These are phyloP conservation scores for Onthophagus sagittarius DNA, from an alignment of 2,888 invertebrate genomes.

Conservation along the genomic window DNA sequence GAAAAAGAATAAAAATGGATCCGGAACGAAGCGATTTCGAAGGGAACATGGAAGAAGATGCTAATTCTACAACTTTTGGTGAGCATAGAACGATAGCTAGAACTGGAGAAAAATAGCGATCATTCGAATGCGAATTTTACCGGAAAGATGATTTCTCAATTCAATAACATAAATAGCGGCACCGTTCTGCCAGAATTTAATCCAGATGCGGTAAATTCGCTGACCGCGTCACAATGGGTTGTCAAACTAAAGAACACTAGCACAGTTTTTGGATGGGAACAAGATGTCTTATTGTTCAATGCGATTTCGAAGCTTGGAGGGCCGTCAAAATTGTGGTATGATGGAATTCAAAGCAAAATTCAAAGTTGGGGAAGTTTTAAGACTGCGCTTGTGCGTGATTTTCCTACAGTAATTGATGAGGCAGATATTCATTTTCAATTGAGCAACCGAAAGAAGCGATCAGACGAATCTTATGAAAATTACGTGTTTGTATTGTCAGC, in stretches of 20 bases:
- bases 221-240: slow-evolving; percentile 29
- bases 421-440: slow-evolving; percentile 7
- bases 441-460: not conserved
- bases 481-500: not conserved
- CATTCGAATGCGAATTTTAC: no score
- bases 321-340: slow-evolving; percentile 29
- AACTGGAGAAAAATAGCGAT: no score
- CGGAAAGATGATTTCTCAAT: no score
- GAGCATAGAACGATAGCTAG: no score
- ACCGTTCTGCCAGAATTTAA: slow-evolving; percentile 15
- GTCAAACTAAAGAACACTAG: slow-evolving; percentile 26
- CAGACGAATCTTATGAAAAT: slow-evolving; percentile 4
- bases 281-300: slow-evolving; percentile 27
- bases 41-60: no score
- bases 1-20: no score
- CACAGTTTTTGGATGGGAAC: slow-evolving; percentile 29
- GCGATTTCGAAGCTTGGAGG: slow-evolving; percentile 29
- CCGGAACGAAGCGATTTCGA: no score
- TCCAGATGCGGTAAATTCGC: not conserved
- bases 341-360: slow-evolving; percentile 10
- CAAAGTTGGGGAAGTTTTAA: slow-evolving; percentile 14
- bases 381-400: slow-evolving; percentile 4
- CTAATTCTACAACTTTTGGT: no score
- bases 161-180: no score
- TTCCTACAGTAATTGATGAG: slow-evolving; percentile 9